A percentile compares a stretch with the other conserved stretches of the same genome.
Conservation (phyloP, 1,140 invertebrate genomes). For the Dendroctonus ponderosae region DNA sequence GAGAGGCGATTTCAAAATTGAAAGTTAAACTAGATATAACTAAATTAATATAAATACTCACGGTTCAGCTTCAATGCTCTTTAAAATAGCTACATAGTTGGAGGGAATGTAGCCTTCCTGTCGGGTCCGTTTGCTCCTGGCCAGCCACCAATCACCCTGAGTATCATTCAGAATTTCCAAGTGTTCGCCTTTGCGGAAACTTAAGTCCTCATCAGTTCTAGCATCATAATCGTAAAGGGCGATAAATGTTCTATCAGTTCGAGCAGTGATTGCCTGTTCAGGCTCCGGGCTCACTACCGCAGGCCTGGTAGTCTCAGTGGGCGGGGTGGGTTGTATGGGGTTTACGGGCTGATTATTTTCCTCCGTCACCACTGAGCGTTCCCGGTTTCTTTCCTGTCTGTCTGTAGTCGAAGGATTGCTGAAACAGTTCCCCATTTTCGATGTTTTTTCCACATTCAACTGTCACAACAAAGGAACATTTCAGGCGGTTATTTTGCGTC, state of each 20-base stretch:
- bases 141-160: conserved; percentile 98
- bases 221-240: conserved; percentile 99
- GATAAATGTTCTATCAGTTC: conserved; percentile 86
- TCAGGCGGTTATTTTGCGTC: background rate
- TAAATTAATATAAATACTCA: conserved; percentile 63
- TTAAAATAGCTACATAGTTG: conserved; percentile 98
- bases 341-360: conserved; percentile 61
- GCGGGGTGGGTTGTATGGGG: conserved; percentile 58
- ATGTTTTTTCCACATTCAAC: conserved; percentile 32
- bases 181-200: conserved; percentile 97
- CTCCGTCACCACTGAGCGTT: conserved; percentile 48
- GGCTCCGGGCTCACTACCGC: conserved; percentile 62
- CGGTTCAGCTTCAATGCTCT: conserved; percentile 99
- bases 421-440: conserved; percentile 70
- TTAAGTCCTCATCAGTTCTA: conserved; percentile 96
- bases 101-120: conserved; percentile 99
- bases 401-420: conserved; percentile 65
- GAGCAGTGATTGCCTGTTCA: conserved; percentile 53
- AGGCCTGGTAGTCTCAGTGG: conserved; percentile 61
- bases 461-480: conserved; percentile 35
- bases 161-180: conserved; percentile 98
- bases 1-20: no score
- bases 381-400: conserved; percentile 62
- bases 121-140: conserved; percentile 88
- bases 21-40: no score